Evolutionary conservation across 2,113 vertebrate genomes (phyloP).

Genomic region (Tragulus kanchil): DNA sequence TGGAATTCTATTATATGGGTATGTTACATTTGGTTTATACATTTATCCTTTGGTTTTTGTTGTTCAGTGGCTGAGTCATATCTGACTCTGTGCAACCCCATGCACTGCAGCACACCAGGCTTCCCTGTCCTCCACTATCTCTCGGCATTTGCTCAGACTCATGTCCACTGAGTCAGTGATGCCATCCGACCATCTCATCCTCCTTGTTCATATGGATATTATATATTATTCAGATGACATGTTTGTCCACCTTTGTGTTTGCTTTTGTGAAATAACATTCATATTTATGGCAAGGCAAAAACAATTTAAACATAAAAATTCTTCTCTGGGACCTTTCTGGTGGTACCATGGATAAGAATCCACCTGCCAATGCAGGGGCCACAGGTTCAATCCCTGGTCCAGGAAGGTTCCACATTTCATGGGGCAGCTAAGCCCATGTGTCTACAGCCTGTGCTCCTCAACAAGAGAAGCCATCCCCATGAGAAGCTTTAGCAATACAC

Average conservation of each 20-base stretch:
- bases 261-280: neutral
- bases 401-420: neutral
- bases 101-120: no score
- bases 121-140: no score
- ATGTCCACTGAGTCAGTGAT: no score
- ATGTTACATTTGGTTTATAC: neutral
- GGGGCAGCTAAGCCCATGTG: neutral
- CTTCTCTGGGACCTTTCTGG: neutral
- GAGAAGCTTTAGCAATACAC: neutral
- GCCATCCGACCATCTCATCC: no score
- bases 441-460: neutral
- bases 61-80: no score
- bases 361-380: neutral
- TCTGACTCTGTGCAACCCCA: no score
- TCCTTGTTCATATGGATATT: no score
- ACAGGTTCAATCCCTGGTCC: neutral
- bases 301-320: neutral
- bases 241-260: neutral
- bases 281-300: neutral
- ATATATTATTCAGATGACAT: no score
- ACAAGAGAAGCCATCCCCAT: neutral
- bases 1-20: neutral
- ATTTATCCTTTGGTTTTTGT: neutral
- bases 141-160: no score
- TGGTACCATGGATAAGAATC: neutral